Evolutionary conservation across 2,113 vertebrate genomes (phyloP).

Genomic region (Sebastes schlegelii): DNA sequence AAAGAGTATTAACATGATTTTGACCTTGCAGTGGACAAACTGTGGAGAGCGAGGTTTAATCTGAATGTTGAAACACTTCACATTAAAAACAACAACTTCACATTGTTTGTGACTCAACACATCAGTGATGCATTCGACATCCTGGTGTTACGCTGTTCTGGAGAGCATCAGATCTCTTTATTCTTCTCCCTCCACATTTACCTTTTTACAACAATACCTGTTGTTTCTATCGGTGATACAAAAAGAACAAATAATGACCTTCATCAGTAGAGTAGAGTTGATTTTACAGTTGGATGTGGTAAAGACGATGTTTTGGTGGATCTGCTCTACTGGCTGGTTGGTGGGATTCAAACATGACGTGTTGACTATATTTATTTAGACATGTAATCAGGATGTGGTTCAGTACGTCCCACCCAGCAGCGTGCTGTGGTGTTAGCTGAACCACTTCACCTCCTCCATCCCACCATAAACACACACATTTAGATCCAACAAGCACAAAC

Average conservation of each 20-base stretch:
- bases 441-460: neutral
- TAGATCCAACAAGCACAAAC: too few relatives aligned
- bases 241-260: too few relatives aligned
- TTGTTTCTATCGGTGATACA: neutral
- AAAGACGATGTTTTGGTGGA: constrained; percentile 2
- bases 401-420: neutral
- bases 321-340: neutral
- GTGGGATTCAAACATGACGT: neutral
- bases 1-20: too few relatives aligned
- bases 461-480: neutral
- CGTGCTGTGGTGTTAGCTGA: neutral
- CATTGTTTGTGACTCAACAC: neutral
- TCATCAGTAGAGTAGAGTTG: too few relatives aligned
- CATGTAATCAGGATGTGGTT: neutral
- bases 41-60: too few relatives aligned
- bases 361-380: neutral
- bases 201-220: neutral
- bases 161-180: too few relatives aligned
- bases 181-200: neutral
- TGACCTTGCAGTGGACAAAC: too few relatives aligned
- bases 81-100: too few relatives aligned
- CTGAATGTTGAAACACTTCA: too few relatives aligned
- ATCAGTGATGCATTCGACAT: neutral
- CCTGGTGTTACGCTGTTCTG: too few relatives aligned
- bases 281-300: too few relatives aligned